Conservation (phyloP, 2,888 invertebrate genomes). For the Endotricha flammealis region DNA sequence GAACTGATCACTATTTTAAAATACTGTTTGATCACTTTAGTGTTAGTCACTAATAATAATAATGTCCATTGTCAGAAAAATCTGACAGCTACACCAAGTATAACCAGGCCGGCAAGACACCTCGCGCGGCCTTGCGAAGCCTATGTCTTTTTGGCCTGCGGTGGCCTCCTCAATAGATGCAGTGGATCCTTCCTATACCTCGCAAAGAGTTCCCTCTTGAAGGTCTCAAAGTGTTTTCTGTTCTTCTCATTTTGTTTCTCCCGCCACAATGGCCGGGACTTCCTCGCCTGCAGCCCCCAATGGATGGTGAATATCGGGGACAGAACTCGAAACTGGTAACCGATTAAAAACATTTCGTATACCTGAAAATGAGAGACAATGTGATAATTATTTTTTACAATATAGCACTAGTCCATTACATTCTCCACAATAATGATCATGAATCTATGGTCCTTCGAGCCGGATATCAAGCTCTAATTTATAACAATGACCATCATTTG, state of each 20-base stretch:
- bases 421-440: no score
- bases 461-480: no score
- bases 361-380: conserved; percentile 76
- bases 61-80: conserved; percentile 35
- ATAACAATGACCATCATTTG: no score
- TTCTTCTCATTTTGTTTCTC: conserved; percentile 92
- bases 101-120: conserved; percentile 53
- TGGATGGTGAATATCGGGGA: conserved; percentile 94
- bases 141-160: conserved; percentile 62
- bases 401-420: no score
- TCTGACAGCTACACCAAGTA: conserved; percentile 30
- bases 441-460: no score
- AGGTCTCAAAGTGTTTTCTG: conserved; percentile 87
- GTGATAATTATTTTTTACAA: no score
- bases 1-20: no score
- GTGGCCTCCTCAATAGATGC: conserved; percentile 54
- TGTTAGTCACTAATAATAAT: no score
- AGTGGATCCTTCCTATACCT: conserved; percentile 84
- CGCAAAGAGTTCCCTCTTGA: conserved; percentile 90
- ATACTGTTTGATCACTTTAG: no score
- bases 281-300: conserved; percentile 90
- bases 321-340: conserved; percentile 91
- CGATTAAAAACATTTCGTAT: conserved; percentile 94
- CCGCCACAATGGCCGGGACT: conserved; percentile 89
- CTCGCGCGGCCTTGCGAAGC: conserved; percentile 65